Evolutionary conservation across 2,113 vertebrate genomes (phyloP).

Genomic region (Dasyornis broadbenti): DNA sequence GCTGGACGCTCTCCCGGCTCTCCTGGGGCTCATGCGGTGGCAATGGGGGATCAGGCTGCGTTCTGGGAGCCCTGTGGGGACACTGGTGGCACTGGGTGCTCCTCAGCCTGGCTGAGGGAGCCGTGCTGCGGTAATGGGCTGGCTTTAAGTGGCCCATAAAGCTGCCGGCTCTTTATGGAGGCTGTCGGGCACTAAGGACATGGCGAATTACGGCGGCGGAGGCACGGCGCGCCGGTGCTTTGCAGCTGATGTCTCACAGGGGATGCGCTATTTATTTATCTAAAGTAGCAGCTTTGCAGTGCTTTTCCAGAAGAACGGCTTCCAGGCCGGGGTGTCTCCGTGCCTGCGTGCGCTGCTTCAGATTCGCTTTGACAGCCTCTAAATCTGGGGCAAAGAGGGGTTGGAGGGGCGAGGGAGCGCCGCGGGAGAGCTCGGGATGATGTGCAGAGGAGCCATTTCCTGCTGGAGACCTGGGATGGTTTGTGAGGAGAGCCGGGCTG

Average conservation of each 20-base stretch:
- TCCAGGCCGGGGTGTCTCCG: neutral
- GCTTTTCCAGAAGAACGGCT: conserved; percentile 20
- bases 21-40: neutral
- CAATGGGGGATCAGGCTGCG: no score
- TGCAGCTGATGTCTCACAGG: conserved; percentile 9
- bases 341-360: neutral
- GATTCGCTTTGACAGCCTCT: conserved; percentile 8
- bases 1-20: neutral
- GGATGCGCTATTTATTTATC: conserved; percentile 37
- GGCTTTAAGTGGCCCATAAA: conserved; percentile 51
- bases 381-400: conserved; percentile 26
- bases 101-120: neutral
- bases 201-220: conserved; percentile 13
- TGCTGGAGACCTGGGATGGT: neutral
- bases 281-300: conserved; percentile 16
- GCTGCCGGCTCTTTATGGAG: conserved; percentile 40
- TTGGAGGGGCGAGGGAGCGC: neutral
- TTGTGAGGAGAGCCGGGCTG: neutral
- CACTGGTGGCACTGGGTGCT: neutral
- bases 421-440: neutral
- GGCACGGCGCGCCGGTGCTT: neutral
- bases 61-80: neutral
- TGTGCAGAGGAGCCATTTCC: neutral
- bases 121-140: neutral
- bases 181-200: conserved; percentile 62